Base-by-base conservation (phyloP, 2,888 invertebrate genomes). In the Meghimatium bilineatum region DNA sequence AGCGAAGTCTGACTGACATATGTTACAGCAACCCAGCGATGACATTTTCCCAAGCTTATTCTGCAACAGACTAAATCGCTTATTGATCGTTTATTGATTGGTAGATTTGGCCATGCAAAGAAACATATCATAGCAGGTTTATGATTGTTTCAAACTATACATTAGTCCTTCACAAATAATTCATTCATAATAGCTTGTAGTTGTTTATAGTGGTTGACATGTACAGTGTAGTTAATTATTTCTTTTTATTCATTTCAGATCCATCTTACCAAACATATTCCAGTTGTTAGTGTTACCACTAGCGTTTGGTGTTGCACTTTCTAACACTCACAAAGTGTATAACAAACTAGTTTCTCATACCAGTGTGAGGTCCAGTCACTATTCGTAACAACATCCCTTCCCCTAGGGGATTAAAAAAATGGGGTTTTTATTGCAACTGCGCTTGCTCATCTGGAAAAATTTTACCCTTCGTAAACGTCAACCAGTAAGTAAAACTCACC, bases 381-480 rank as follows among this genome's bases (percentile, higher is more conserved):
- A n/a, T 63, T n/a, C 26, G 1, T 5, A 8, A n/a, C 63, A 29
- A n/a, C 6, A 32, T 17, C 23, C 32, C 32, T 63, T 29, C 32
- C 32, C 10, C 32, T 32, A 32, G 66, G 6, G 32, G 2, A 66
- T 32, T 17, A 66, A 23, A 78, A n/a, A 34, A 36, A 92, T 92
- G 92, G 91, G 91, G 8, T 92, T 93, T 85, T 90, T 91, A 86
- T 89, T 90, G 77, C 94, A 94, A 86, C 89, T 94, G 20, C 82
- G 88, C 34, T 90, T 94, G 75, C 89, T 94, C 29, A 88, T 94
- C 56, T 94, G 94, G 94, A 94, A 94, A 87, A 94, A 94, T 84
- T 92, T 92, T 86, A 92, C 92, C 36, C 91, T 94, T 12, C 88
- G 93, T 75, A 91, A 89, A 85, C 89, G 94, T 76, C 94, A 94